These are phyloP conservation scores for Urocynchramus pylzowi DNA, from an alignment of 2,113 vertebrate genomes.

Conservation along the genomic window DNA sequence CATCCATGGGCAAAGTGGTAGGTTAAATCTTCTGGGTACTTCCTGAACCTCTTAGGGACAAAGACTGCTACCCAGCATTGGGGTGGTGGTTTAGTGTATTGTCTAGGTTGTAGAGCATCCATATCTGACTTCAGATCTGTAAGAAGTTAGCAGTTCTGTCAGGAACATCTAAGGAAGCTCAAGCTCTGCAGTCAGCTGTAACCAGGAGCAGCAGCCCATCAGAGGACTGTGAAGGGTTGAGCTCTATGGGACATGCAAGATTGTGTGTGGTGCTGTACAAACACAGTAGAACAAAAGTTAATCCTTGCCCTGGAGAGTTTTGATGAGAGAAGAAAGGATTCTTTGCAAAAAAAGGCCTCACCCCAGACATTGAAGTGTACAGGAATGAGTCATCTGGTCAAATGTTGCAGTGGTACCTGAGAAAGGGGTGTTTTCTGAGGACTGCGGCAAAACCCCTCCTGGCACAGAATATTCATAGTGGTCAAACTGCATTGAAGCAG, in stretches of 20 bases:
- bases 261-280: constrained; percentile 3
- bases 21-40: not conserved
- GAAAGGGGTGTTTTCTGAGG: not conserved
- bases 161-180: not conserved
- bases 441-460: not conserved
- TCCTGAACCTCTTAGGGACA: not conserved
- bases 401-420: constrained; percentile 14
- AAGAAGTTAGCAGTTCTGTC: not conserved
- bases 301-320: constrained; percentile 39
- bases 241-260: not conserved
- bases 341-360: constrained; percentile 46
- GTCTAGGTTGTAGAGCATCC: not conserved
- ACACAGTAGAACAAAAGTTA: constrained; percentile 42
- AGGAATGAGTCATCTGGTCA: constrained; percentile 24
- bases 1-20: not conserved
- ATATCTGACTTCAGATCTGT: not conserved
- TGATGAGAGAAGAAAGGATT: constrained; percentile 18
- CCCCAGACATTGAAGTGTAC: constrained; percentile 5
- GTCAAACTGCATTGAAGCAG: not conserved
- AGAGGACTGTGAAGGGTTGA: not conserved
- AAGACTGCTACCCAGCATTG: not conserved
- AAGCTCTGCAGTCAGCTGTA: not conserved
- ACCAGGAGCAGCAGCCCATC: not conserved
- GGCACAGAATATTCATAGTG: not conserved
- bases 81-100: not conserved